A percentile compares a stretch with the other conserved stretches of the same genome.
These are phyloP conservation scores for Ophion slaviceki DNA, from an alignment of 2,888 invertebrate species.

Conservation along the genomic window DNA sequence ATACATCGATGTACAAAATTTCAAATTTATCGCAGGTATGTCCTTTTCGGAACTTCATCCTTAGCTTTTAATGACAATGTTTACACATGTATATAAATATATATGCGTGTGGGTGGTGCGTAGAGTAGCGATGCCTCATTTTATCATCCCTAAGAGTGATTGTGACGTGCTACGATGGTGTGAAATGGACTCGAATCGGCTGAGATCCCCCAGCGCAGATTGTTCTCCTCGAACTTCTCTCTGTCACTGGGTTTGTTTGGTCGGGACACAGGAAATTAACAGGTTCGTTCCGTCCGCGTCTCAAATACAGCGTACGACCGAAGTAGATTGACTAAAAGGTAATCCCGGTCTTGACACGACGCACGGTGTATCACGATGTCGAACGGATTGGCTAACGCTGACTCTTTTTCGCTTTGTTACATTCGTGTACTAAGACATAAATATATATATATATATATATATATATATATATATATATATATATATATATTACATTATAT, in stretches of 20 bases:
- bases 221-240: slow-evolving; percentile 35
- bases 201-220: slow-evolving; percentile 49
- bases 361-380: slow-evolving; percentile 25
- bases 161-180: slow-evolving; percentile 43
- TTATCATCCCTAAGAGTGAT: slow-evolving; percentile 49
- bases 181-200: slow-evolving; percentile 60
- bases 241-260: slow-evolving; percentile 51
- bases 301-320: slow-evolving; percentile 36
- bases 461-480: too few relatives aligned
- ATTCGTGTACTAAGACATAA: too few relatives aligned
- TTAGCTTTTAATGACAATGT: too few relatives aligned
- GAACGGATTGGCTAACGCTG: neutral
- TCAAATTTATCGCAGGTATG: too few relatives aligned
- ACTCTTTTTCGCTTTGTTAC: too few relatives aligned
- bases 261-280: slow-evolving; percentile 66
- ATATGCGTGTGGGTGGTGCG: neutral
- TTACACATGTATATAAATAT: neutral
- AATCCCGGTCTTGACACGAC: slow-evolving; percentile 49
- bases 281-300: slow-evolving; percentile 45
- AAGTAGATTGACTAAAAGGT: slow-evolving; percentile 60
- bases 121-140: slow-evolving; percentile 29
- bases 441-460: too few relatives aligned
- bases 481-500: too few relatives aligned
- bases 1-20: too few relatives aligned
- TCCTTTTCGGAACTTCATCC: too few relatives aligned